Conservation (phyloP, 2,797 vertebrate genomes). For the Eupleurogrammus muticus region DNA sequence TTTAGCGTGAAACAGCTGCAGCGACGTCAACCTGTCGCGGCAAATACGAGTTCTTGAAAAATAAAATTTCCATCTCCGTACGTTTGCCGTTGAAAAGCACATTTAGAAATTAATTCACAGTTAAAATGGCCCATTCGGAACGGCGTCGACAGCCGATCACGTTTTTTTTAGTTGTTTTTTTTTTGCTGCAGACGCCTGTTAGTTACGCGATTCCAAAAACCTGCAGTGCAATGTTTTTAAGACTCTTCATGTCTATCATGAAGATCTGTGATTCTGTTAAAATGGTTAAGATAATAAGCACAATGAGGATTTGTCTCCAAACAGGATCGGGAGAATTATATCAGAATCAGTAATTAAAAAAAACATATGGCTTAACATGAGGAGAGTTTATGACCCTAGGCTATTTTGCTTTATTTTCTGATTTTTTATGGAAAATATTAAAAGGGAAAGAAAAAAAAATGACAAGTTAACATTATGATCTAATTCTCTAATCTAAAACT, state of each 20-base stretch:
- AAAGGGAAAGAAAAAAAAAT: too few species aligned
- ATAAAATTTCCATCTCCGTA: not conserved
- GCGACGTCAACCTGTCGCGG: not conserved
- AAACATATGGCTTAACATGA: not conserved
- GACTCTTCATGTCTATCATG: conserved; percentile 1
- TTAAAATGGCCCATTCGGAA: conserved; percentile 23
- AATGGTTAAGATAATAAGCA: conserved; percentile 75
- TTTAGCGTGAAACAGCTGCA: not conserved
- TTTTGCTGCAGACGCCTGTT: not conserved
- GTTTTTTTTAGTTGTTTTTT: too few species aligned
- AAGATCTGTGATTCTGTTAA: conserved; percentile 46
- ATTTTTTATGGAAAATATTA: conserved; percentile 17
- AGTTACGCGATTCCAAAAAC: conserved; percentile 11
- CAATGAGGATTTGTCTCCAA: conserved; percentile 78
- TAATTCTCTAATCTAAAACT: not conserved
- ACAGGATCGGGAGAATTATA: too few species aligned
- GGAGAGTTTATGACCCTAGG: not conserved
- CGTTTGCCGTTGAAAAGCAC: not conserved
- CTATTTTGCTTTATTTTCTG: not conserved
- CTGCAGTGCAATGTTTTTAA: conserved; percentile 5
- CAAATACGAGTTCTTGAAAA: conserved; percentile 38
- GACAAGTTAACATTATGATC: too few species aligned
- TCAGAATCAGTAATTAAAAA: conserved; percentile 13
- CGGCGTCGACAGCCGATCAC: too few species aligned
- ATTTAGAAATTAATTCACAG: conserved; percentile 31